A percentile compares a stretch with the other conserved stretches of the same genome.
Evolutionary conservation across 2,113 vertebrate species (phyloP).

Genomic region (Dicrurus megarhynchus): DNA sequence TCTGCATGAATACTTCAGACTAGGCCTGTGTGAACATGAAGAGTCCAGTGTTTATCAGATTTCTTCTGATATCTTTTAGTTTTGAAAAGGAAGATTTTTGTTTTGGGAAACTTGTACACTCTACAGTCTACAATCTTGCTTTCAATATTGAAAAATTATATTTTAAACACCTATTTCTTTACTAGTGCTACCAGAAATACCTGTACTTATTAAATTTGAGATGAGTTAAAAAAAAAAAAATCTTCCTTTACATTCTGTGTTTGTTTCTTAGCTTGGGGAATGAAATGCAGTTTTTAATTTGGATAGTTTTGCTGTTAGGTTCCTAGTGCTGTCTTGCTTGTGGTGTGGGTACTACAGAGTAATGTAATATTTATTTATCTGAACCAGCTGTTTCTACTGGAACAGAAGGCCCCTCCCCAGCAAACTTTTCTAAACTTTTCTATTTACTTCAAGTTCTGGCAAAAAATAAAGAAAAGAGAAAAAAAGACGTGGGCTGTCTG

Average conservation of each 20-base stretch:
- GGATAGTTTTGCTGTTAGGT: background rate
- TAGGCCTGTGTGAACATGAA: background rate
- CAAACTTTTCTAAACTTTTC: background rate
- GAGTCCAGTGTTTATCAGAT: background rate
- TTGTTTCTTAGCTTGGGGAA: background rate
- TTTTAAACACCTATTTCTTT: background rate
- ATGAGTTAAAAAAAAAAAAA: background rate
- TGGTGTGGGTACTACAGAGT: background rate
- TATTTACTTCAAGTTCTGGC: background rate
- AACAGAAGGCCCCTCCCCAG: accelerated
- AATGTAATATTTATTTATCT: background rate
- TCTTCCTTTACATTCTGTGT: background rate
- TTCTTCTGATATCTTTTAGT: background rate
- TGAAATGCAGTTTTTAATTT: background rate
- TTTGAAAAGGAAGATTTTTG: background rate
- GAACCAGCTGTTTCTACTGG: background rate
- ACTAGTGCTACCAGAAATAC: background rate
- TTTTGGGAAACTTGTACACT: background rate
- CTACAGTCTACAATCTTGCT: background rate
- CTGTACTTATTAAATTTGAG: background rate
- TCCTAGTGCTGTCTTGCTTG: background rate
- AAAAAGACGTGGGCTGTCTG: background rate
- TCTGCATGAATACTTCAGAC: background rate
- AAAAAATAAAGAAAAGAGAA: background rate
- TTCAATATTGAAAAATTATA: background rate